A percentile compares a stretch with the other conserved stretches of the same genome.
Evolutionary conservation across 2,113 vertebrate genomes (phyloP).

Genomic region (Pseudonaja textilis): DNA sequence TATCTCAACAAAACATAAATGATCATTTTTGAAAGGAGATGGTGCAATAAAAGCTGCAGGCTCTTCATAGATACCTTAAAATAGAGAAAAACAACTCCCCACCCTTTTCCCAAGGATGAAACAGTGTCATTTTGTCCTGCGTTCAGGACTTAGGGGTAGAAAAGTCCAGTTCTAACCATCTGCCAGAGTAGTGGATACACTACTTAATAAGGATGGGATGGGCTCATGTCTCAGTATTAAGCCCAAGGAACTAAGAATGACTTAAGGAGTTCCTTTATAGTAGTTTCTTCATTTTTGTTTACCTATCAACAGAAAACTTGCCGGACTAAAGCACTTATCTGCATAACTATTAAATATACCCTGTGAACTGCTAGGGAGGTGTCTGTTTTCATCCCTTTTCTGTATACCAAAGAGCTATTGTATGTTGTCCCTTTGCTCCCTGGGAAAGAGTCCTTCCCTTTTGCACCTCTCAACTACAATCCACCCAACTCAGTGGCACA

Average conservation of each 20-base stretch:
- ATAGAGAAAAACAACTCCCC: slow-evolving; percentile 2
- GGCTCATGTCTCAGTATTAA: not conserved
- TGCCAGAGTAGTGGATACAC: not conserved
- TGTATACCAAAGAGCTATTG: too few species aligned
- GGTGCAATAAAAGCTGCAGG: not conserved
- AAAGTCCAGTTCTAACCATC: not conserved
- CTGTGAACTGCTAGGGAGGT: too few species aligned
- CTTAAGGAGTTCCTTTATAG: not conserved
- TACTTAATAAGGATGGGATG: not conserved
- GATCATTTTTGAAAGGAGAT: not conserved
- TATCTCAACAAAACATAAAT: not conserved
- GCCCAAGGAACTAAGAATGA: not conserved
- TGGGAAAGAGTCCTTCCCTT: not conserved
- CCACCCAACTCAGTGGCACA: not conserved
- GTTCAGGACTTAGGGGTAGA: not conserved
- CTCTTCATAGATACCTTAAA: not conserved
- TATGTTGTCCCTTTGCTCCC: not conserved
- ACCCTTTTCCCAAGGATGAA: not conserved
- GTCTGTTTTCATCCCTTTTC: too few species aligned
- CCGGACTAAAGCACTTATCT: not conserved
- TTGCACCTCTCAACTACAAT: not conserved
- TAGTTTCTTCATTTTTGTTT: not conserved
- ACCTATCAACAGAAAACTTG: not conserved
- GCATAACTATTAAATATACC: not conserved
- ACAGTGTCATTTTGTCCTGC: not conserved